Evolutionary conservation across 53 echinoderm and acorn worm species (phyloP).

Genomic region (Pentamera pediparva): DNA sequence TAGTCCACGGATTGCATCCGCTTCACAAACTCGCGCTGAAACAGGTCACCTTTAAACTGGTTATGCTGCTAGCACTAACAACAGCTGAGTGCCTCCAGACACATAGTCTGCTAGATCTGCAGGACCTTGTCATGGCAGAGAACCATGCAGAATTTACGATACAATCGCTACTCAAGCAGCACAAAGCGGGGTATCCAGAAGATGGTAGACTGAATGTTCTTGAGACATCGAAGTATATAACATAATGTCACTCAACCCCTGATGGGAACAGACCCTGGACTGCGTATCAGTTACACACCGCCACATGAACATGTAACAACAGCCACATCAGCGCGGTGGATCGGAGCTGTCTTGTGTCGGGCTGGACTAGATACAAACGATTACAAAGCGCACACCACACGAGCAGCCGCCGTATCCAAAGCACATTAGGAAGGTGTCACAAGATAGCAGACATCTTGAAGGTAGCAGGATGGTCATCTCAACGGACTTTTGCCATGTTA

Average conservation of each 20-base stretch:
- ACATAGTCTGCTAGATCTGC: background rate
- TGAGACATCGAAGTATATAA: background rate
- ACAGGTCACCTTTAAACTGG: background rate
- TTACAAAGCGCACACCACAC: conserved; percentile 21
- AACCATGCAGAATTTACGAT: background rate
- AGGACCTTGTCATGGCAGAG: background rate
- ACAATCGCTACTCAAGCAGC: background rate
- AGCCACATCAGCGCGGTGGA: background rate
- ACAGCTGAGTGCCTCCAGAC: background rate
- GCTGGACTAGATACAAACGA: conserved; percentile 2
- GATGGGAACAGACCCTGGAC: background rate
- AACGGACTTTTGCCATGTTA: background rate
- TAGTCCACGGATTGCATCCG: background rate
- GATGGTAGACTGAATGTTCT: background rate
- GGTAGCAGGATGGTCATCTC: background rate
- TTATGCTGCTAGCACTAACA: background rate
- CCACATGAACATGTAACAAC: background rate
- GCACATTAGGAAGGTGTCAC: background rate
- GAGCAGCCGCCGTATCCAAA: background rate
- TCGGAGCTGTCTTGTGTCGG: background rate
- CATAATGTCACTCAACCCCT: background rate
- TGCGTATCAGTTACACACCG: background rate
- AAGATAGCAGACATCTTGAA: background rate
- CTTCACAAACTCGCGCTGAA: background rate
- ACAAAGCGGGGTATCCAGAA: background rate